phyloP scores from a whole-genome alignment of 1,140 invertebrate species.

The Heterodera carotae region DNA sequence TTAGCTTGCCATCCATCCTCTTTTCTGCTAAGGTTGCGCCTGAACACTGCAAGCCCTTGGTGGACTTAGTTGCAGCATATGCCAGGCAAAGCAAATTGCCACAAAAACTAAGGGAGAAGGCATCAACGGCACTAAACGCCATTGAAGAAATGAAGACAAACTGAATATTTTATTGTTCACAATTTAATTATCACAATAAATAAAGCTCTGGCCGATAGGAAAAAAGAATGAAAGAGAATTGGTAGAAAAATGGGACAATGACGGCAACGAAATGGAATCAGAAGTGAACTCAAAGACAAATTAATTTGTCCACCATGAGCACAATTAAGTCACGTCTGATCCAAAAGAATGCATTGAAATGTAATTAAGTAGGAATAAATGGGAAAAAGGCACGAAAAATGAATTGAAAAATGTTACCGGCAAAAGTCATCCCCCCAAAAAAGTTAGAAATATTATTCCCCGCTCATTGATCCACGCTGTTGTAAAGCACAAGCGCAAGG shows the following conservation, averaged over 20 bases:
- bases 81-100: neutral
- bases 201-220: neutral
- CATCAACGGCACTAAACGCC: neutral
- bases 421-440: too few species aligned
- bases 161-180: neutral
- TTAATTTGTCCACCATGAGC: too few species aligned
- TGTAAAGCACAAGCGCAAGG: slow-evolving; percentile 60
- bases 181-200: neutral
- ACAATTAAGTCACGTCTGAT: too few species aligned
- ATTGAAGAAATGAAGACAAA: neutral
- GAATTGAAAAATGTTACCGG: neutral
- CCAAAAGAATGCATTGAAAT: too few species aligned
- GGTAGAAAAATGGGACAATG: too few species aligned
- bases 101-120: neutral
- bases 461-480: slow-evolving; percentile 57
- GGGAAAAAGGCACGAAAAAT: neutral
- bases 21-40: neutral
- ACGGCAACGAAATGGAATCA: too few species aligned
- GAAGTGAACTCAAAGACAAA: too few species aligned
- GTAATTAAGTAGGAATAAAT: neutral
- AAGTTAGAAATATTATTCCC: neutral
- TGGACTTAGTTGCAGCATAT: neutral
- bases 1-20: neutral
- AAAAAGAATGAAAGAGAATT: neutral
- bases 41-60: neutral